Evolutionary conservation across 2,113 vertebrate genomes (phyloP), one percentile per base, ranked within the genome.

Genomic region (Sorex araneus): DNA sequence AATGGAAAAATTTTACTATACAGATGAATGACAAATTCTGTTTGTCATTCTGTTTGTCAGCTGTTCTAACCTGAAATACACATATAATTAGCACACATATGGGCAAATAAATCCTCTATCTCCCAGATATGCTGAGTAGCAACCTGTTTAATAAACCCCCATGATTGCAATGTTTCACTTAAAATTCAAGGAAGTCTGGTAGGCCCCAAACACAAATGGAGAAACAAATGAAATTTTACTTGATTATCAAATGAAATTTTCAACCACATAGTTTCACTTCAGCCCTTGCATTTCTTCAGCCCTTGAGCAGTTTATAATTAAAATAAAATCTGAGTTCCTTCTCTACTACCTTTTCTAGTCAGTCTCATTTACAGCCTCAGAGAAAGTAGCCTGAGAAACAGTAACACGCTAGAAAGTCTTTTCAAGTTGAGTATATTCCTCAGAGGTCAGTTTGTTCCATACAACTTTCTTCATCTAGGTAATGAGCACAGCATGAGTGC

Each of bases 361-460:
- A 34, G n/a, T 85, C 85, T 76, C 28, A 70, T 86, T 86, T 40
- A 34, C 3, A 47, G 16, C 21, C 75, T 78, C 47, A 54, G 79
- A 94, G 40, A 93, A 92, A 93, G 43, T 89, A 43, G 94, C 87
- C 70, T 63, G 23, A 91, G 57, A 83, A 90, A 84, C 8, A 60
- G 57, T 12, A 71, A 84, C 84, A 93, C 6, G 30, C 21, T 77
- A 81, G 30, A 71, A 89, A 87, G 18, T 3, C 54, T 94, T 13
- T 30, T 87, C 9, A 63, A 86, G 45, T 82, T 8, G 6, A 89
- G 36, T 27, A 28, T 75, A 19, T 30, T 54, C 34, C 93, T 63
- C 12, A 8, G 32, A 54, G 19, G 8, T 45, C 13, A 28, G n/a
- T 83, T 79, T 80, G 32, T 86, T 77, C 92, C 66, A 83, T 5